These are phyloP conservation scores for Tenthredo distinguenda DNA, from an alignment of 2,888 invertebrate species.

Conservation along the genomic window DNA sequence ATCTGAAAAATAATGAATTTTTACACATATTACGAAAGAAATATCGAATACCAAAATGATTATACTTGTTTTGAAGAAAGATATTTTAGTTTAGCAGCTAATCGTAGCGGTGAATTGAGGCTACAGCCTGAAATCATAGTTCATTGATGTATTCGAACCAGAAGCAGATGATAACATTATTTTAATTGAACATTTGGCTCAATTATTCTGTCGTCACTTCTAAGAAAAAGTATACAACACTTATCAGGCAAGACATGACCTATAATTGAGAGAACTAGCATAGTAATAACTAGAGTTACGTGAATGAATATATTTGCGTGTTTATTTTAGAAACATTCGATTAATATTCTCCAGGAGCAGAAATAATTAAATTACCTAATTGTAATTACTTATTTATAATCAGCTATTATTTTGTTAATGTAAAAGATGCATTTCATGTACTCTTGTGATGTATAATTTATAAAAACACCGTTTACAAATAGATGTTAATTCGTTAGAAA, in stretches of 20 bases:
- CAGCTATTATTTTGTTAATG: conserved; percentile 42
- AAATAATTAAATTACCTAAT: conserved; percentile 21
- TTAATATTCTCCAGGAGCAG: conserved; percentile 27
- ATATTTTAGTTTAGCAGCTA: conserved; percentile 28
- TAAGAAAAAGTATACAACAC: background rate
- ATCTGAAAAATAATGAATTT: background rate
- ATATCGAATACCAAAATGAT: conserved; percentile 24
- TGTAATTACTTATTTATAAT: conserved; percentile 45
- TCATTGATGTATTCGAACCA: conserved; percentile 9
- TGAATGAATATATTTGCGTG: conserved; percentile 11
- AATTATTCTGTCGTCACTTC: background rate
- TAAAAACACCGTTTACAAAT: conserved; percentile 43
- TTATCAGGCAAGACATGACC: conserved; percentile 8
- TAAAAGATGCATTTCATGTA: conserved; percentile 49
- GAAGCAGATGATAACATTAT: conserved; percentile 1
- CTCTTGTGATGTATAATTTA: conserved; percentile 51
- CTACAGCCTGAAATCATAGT: conserved; percentile 3
- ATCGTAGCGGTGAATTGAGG: background rate
- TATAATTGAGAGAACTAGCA: conserved; percentile 8
- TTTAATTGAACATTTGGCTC: conserved; percentile 12
- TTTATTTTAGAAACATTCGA: conserved; percentile 10
- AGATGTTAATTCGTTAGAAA: conserved; percentile 35
- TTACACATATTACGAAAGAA: background rate
- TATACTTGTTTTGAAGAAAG: background rate
- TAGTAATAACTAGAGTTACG: background rate